These are phyloP conservation scores for Sebastes trivittatus DNA, from an alignment of 2,797 vertebrate species.

Conservation along the genomic window DNA sequence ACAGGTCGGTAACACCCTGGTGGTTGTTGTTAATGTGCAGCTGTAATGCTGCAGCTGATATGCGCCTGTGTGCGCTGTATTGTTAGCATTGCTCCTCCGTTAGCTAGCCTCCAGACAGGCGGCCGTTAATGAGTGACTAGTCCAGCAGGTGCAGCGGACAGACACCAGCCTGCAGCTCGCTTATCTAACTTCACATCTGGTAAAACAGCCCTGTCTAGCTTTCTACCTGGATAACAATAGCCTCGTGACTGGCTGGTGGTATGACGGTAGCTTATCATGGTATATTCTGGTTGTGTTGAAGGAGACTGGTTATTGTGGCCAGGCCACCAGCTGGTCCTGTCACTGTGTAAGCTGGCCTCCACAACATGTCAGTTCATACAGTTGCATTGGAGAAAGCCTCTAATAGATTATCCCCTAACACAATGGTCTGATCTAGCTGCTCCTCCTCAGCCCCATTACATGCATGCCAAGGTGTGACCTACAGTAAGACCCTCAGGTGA, in stretches of 20 bases:
- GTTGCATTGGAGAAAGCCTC: neutral
- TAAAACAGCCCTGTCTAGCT: neutral
- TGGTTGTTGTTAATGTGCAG: neutral
- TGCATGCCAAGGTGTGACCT: neutral
- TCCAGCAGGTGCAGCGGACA: conserved; percentile 70
- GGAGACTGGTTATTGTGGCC: neutral
- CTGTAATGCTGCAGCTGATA: neutral
- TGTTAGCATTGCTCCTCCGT: conserved; percentile 34
- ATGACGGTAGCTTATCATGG: neutral
- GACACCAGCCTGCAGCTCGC: conserved; percentile 7
- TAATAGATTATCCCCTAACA: neutral
- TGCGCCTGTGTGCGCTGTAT: neutral
- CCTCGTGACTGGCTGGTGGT: neutral
- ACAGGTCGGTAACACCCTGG: conserved; percentile 61
- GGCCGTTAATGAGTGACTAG: conserved; percentile 57
- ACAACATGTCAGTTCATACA: conserved; percentile 1
- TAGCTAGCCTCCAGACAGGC: conserved; percentile 58
- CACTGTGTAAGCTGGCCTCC: neutral
- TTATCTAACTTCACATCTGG: conserved; percentile 15
- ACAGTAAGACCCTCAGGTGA: neutral
- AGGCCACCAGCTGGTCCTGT: conserved; percentile 17
- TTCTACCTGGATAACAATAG: neutral
- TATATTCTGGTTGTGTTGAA: neutral
- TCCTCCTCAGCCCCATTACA: neutral
- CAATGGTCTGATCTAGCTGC: neutral